phyloP scores from a whole-genome alignment of 2,113 vertebrate genomes.

The Petaurus breviceps region DNA sequence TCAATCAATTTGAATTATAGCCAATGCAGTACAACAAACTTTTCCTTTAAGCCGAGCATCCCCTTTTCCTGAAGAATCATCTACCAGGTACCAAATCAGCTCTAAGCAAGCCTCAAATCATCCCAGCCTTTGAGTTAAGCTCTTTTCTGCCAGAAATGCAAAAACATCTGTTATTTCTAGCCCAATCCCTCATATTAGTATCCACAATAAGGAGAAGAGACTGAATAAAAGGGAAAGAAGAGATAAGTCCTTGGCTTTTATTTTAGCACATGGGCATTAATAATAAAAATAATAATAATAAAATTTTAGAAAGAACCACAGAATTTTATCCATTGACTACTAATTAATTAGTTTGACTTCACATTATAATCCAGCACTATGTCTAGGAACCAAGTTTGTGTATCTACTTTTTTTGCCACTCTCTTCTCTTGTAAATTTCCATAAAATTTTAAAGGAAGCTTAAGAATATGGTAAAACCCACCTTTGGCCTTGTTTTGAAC shows the following conservation, averaged over 20 bases:
- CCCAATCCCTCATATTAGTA: constrained; percentile 11
- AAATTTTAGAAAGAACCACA: background rate
- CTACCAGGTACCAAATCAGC: constrained; percentile 50
- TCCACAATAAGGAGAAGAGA: background rate
- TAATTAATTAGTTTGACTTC: background rate
- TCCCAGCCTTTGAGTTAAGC: constrained; percentile 9
- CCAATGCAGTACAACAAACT: constrained; percentile 17
- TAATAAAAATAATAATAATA: background rate
- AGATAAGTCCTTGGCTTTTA: background rate
- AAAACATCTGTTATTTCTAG: constrained; percentile 34
- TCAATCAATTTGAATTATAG: constrained; percentile 57
- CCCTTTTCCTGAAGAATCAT: constrained; percentile 36
- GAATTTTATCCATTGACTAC: background rate
- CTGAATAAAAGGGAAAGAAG: constrained; percentile 34
- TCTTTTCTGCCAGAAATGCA: constrained; percentile 47
- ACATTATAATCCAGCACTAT: background rate
- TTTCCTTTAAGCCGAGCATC: constrained; percentile 16
- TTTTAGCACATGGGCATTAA: constrained; percentile 9
- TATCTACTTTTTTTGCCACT: background rate
- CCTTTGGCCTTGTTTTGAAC: background rate
- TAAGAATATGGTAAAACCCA: constrained; percentile 31
- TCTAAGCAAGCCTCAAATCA: constrained; percentile 44
- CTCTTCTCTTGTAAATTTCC: background rate
- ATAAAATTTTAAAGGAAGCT: background rate
- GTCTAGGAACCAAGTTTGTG: background rate